Percentiles rank a stretch among this genome's conserved stretches.
phyloP scores from a whole-genome alignment of 2,888 invertebrate genomes.

The Macaria notata region DNA sequence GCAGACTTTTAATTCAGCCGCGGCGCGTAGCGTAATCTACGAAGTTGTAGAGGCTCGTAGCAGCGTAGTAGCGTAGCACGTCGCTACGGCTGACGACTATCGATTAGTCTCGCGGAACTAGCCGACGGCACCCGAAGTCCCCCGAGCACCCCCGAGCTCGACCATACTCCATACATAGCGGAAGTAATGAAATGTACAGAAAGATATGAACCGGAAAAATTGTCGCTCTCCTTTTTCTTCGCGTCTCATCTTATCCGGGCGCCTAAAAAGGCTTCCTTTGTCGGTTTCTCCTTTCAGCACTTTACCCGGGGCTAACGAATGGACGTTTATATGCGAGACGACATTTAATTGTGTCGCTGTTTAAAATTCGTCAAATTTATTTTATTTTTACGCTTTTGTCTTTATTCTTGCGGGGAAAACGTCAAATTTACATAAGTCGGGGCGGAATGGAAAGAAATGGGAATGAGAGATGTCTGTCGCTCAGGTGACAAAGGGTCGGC shows the following conservation, averaged over 20 bases:
- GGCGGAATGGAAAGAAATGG: slow-evolving; percentile 32
- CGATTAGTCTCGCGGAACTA: slow-evolving; percentile 66
- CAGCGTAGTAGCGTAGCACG: slow-evolving; percentile 65
- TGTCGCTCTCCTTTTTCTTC: slow-evolving; percentile 75
- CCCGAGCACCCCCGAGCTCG: slow-evolving; percentile 55
- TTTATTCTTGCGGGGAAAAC: slow-evolving; percentile 27
- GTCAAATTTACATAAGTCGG: slow-evolving; percentile 36
- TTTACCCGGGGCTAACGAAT: slow-evolving; percentile 54
- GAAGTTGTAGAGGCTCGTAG: slow-evolving; percentile 62
- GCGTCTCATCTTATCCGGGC: slow-evolving; percentile 64
- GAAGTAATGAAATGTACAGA: slow-evolving; percentile 81
- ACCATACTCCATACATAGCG: slow-evolving; percentile 65
- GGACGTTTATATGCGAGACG: slow-evolving; percentile 50
- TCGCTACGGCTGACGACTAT: slow-evolving; percentile 62
- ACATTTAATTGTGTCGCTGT: slow-evolving; percentile 42
- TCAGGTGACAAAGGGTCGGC: slow-evolving; percentile 37
- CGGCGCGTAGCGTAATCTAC: slow-evolving; percentile 63
- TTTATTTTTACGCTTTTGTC: slow-evolving; percentile 32
- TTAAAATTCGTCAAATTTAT: slow-evolving; percentile 39
- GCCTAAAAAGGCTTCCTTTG: slow-evolving; percentile 64
- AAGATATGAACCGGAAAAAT: slow-evolving; percentile 81
- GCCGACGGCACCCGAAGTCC: slow-evolving; percentile 53
- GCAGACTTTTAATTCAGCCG: slow-evolving; percentile 50
- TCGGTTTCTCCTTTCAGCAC: slow-evolving; percentile 63
- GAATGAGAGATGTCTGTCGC: slow-evolving; percentile 34